Conservation (phyloP, 1,140 invertebrate species). For the Scaptomyza hsui region DNA sequence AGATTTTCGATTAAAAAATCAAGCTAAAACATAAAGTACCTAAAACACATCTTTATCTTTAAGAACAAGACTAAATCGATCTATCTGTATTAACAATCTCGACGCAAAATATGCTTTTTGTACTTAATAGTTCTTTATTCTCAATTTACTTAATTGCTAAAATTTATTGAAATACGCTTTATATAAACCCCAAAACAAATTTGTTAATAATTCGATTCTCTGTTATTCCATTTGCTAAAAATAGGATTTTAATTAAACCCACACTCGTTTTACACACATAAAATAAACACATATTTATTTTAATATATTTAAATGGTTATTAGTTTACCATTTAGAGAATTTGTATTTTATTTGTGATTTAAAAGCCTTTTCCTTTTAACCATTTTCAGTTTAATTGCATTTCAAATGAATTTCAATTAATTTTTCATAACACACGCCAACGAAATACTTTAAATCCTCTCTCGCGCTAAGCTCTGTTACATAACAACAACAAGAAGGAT, state of each 20-base stretch:
- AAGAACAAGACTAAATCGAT: too few relatives aligned
- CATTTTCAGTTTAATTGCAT: slow-evolving; percentile 37
- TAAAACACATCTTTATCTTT: too few relatives aligned
- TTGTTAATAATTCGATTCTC: background rate
- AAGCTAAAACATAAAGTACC: too few relatives aligned
- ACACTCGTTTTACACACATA: background rate
- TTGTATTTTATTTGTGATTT: too few relatives aligned
- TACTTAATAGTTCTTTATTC: background rate
- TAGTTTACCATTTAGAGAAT: background rate
- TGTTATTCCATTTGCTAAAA: background rate
- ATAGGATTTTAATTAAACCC: background rate
- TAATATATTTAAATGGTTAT: background rate
- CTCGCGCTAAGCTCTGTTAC: slow-evolving; percentile 21
- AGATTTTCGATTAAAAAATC: too few relatives aligned
- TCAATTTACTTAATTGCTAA: background rate
- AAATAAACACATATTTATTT: too few relatives aligned
- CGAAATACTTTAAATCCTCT: background rate
- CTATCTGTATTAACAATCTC: too few relatives aligned
- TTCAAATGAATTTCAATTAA: slow-evolving; percentile 59
- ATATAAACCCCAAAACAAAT: background rate
- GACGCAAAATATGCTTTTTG: too few relatives aligned
- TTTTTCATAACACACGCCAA: slow-evolving; percentile 4
- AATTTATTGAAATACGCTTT: too few relatives aligned
- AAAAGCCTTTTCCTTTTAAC: background rate
- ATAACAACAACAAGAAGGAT: too few relatives aligned